phyloP scores from a whole-genome alignment of 2,888 invertebrate genomes.

The Horisme vitalbata region DNA sequence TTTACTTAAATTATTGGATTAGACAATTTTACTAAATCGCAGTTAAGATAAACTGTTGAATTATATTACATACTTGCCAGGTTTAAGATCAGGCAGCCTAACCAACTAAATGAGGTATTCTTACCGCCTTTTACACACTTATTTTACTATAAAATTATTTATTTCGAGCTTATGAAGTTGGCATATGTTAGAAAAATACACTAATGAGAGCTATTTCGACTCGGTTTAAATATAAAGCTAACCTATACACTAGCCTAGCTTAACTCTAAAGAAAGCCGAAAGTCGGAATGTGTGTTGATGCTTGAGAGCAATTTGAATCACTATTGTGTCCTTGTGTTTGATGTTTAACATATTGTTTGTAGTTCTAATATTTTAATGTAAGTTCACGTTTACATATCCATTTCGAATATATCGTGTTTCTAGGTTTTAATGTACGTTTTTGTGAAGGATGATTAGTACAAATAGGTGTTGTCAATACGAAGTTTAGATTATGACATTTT shows the following conservation, averaged over 20 bases:
- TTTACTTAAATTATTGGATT: slow-evolving; percentile 11
- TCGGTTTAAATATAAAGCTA: slow-evolving; percentile 13
- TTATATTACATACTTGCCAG: neutral
- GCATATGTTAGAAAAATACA: slow-evolving; percentile 16
- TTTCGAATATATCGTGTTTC: slow-evolving; percentile 30
- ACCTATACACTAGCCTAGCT: slow-evolving; percentile 8
- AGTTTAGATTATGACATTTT: slow-evolving; percentile 7
- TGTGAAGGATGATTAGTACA: slow-evolving; percentile 29
- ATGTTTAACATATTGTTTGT: slow-evolving; percentile 22
- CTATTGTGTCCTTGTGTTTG: slow-evolving; percentile 24
- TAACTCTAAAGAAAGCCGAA: slow-evolving; percentile 9
- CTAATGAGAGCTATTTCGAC: slow-evolving; percentile 7
- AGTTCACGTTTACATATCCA: slow-evolving; percentile 36
- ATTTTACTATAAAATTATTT: slow-evolving; percentile 12
- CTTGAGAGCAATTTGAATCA: slow-evolving; percentile 9
- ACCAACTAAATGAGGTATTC: slow-evolving; percentile 1
- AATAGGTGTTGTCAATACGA: slow-evolving; percentile 23
- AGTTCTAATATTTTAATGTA: slow-evolving; percentile 30
- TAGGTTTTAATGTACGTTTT: slow-evolving; percentile 27
- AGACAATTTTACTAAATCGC: neutral
- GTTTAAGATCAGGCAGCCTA: neutral
- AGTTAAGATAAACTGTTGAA: neutral
- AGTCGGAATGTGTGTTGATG: slow-evolving; percentile 3
- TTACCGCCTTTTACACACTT: slow-evolving; percentile 16
- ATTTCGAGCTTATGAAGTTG: slow-evolving; percentile 14